A percentile compares a stretch with the other conserved stretches of the same genome.
Evolutionary conservation across 2,888 invertebrate genomes (phyloP).

Genomic region (Bellardia bayeri): DNA sequence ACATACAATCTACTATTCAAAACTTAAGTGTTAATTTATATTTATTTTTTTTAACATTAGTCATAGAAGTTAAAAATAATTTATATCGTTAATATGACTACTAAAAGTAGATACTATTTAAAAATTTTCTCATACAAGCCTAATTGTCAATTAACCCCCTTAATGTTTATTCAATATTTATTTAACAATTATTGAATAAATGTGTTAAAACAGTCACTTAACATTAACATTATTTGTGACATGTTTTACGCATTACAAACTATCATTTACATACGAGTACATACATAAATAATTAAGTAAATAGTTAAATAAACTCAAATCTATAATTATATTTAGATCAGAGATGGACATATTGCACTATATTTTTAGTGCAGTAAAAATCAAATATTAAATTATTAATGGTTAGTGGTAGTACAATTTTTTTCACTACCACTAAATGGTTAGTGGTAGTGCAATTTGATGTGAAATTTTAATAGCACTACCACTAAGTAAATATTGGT

Average conservation of each 20-base stretch:
- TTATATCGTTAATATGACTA: neutral
- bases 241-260: constrained; percentile 45
- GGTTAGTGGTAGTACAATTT: no score
- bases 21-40: constrained; percentile 9
- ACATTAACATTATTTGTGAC: constrained; percentile 61
- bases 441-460: no score
- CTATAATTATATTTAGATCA: neutral
- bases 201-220: constrained; percentile 54
- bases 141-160: constrained; percentile 46
- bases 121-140: neutral
- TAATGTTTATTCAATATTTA: constrained; percentile 56
- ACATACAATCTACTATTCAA: no score
- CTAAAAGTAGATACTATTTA: neutral
- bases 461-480: no score
- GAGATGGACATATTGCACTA: no score
- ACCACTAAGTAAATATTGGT: no score
- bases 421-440: no score
- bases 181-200: constrained; percentile 51
- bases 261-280: constrained; percentile 18
- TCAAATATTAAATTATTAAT: no score
- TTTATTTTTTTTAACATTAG: neutral
- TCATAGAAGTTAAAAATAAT: neutral
- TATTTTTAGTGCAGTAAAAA: no score
- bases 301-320: constrained; percentile 29
- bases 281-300: neutral